Percentiles rank a stretch among this genome's conserved stretches.
Evolutionary conservation across 2,113 vertebrate genomes (phyloP).

Genomic region (Protobothrops flavoviridis): DNA sequence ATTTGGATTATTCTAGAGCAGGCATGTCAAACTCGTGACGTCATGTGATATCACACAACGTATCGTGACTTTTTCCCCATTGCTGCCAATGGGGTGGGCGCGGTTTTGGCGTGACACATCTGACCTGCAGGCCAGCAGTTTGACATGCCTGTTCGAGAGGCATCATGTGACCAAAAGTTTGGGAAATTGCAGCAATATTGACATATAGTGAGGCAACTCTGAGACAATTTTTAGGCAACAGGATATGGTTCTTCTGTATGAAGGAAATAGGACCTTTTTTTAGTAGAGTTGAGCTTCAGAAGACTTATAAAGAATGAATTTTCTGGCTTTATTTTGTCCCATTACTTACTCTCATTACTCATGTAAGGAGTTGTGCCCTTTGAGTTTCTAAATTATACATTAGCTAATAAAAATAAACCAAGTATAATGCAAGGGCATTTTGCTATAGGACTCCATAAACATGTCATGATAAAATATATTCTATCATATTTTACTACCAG

Average conservation of each 20-base stretch:
- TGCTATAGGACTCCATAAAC: neutral
- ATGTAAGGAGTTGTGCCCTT: neutral
- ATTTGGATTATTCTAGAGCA: neutral
- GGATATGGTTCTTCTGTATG: neutral
- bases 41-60: no score
- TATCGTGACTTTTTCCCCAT: no score
- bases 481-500: neutral
- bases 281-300: neutral
- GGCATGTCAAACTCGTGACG: no score
- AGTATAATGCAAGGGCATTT: neutral
- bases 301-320: neutral
- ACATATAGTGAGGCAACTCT: neutral
- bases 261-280: neutral
- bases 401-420: neutral
- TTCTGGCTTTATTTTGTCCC: neutral
- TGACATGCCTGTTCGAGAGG: neutral
- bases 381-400: neutral
- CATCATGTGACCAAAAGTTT: neutral
- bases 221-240: neutral
- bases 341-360: neutral
- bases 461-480: neutral
- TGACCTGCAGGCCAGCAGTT: no score
- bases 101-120: no score
- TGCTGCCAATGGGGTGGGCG: no score
- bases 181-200: neutral